Base-by-base conservation (phyloP, 1,140 invertebrate genomes). In the Aphis gossypii region DNA sequence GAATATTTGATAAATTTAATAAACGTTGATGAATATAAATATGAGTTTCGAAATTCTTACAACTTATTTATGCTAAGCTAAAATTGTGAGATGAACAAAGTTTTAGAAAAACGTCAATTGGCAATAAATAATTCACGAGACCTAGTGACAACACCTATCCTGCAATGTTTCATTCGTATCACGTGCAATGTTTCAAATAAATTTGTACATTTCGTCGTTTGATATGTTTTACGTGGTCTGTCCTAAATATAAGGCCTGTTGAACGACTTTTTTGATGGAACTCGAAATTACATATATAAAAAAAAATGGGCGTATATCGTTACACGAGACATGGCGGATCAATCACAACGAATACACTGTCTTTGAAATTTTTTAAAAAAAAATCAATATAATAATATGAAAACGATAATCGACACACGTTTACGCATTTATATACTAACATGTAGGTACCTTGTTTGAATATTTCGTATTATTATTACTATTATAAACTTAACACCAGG, bases 111-210 rank as follows among this genome's bases (percentile, higher is more conserved):
- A 51, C 35, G 87, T 89, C 51, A 35, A 54, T 54, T 89, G 87
- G 48, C 51, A 35, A 89, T 56, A 89, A 89, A 89, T 89, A 89
- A 89, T 89, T 89, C 87, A 89, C 20, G 35, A 89, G 48, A 38
- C 51, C 87, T 38, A 56, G 23, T 21, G 41, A 54, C 51, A 4
- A 89, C 51, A 56, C 46, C 87, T 54, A 56, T 54, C 87, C 48
- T n/a, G 30, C 14, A 41, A 56, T 35, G n/a, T 54, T 89, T 56
- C 21, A 89, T 89, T 54, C 87, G 21, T 35, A 56, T 38, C 87
- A 89, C 87, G 87, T 89, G 48, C 87, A 56, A 35, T 56, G n/a
- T 51, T 51, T 56, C 87, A 56, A 76, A n/a, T 76, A 76, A 54
- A 89, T 38, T 88, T n/a, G 48, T 38, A 51, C 48, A 23, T 89